Conservation (phyloP, 2,797 vertebrate genomes). For the Sebastes melanostomus region DNA sequence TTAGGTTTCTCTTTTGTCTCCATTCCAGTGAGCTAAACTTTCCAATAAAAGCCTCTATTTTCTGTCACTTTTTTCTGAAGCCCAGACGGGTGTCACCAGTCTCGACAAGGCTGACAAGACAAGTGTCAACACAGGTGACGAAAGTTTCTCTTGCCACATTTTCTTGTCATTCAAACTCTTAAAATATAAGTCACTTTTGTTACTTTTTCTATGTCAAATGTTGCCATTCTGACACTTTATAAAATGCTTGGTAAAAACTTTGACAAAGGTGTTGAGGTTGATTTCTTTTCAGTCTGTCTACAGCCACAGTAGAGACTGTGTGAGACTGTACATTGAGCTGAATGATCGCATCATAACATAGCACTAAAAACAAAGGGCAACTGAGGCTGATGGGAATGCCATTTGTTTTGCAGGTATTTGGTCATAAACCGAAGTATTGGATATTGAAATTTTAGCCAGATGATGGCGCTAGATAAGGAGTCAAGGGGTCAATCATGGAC, state of each 20-base stretch:
- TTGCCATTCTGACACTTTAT: background rate
- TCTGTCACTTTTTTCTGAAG: background rate
- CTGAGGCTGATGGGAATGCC: background rate
- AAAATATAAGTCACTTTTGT: background rate
- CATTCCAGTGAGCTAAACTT: background rate
- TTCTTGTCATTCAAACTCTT: conserved; percentile 21
- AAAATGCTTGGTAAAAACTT: background rate
- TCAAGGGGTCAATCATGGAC: background rate
- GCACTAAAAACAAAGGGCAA: background rate
- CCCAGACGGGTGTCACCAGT: conserved; percentile 1
- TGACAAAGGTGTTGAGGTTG: background rate
- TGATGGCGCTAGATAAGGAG: background rate
- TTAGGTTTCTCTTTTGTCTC: conserved; percentile 9
- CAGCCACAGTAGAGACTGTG: background rate
- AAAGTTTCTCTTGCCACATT: conserved; percentile 15
- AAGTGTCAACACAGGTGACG: conserved; percentile 10
- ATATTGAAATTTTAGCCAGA: background rate
- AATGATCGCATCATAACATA: background rate
- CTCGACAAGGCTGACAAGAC: conserved; percentile 16
- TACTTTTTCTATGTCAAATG: background rate
- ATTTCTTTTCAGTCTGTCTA: background rate
- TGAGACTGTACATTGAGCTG: background rate
- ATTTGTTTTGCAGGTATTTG: background rate
- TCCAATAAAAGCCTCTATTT: conserved; percentile 7
- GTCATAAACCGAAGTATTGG: background rate